Base-by-base conservation (phyloP, 2,888 invertebrate species). In the Ornithoptera alexandrae region DNA sequence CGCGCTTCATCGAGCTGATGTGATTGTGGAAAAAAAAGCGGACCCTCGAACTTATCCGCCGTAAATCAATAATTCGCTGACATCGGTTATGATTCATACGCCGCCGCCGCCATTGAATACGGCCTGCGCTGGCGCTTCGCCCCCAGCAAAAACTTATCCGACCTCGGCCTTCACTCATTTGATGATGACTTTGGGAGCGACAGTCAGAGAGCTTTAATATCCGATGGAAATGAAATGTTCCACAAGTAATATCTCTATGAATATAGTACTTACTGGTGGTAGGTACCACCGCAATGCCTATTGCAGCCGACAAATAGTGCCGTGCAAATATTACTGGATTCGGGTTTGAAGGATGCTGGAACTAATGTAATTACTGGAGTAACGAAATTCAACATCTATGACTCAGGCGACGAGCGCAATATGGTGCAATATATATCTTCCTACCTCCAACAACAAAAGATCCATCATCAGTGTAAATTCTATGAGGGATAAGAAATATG, bases 11-110 rank as follows among this genome's bases (percentile, higher is more conserved):
- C 15, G 53, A 36, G 57, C 67, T 64, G 22, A 67, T 10, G 39
- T 39, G 39, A 39, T 39, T 1, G 39, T 39, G 39, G 39, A 39
- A 39, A 39, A 39, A 75, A 74, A 72, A 74, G 79, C 22, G 79
- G 79, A 81, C 78, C 68, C 71, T 70, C 71, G 61, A 64, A 60
- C 66, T 64, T 70, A 70, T 65, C 17, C 36, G 71, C 68, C 67
- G 77, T 81, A 78, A 80, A 81, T 81, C 78, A 79, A 74, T 72
- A 71, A 74, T 72, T 76, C 73, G 71, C 70, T 74, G 78, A 77
- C 76, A 68, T 72, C 74, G 65, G 74, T 75, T 78, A 78, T 79
- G 78, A 77, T 77, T 73, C 74, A 78, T 77, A 69, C 73, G 72
- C 67, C 67, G 74, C 66, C 70, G 74, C 72, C 71, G 74, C 75